A percentile compares a stretch with the other conserved stretches of the same genome.
These are phyloP conservation scores for Ibycter americanus DNA, from an alignment of 2,797 vertebrate species.

Conservation along the genomic window DNA sequence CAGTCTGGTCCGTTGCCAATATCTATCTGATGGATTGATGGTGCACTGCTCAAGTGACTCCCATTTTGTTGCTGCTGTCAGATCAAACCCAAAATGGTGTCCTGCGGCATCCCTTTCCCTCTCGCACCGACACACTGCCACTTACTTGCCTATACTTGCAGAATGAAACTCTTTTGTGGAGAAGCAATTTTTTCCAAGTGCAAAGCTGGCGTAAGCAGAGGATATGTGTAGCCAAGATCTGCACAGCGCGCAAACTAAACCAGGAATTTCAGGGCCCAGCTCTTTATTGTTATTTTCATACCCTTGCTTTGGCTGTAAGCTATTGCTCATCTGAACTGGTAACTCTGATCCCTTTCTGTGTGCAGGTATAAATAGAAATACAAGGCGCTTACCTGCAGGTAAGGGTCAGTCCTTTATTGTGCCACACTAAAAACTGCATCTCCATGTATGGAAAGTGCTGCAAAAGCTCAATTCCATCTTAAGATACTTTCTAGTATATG, in stretches of 20 bases:
- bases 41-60: background rate
- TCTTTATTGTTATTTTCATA: background rate
- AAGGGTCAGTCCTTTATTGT: background rate
- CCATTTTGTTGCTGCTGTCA: background rate
- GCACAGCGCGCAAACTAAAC: background rate
- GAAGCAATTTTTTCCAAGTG: background rate
- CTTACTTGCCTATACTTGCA: background rate
- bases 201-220: background rate
- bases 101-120: background rate
- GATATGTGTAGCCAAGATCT: background rate
- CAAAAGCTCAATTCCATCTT: background rate
- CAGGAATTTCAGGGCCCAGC: background rate
- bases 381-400: background rate
- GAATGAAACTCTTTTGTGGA: background rate
- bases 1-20: background rate
- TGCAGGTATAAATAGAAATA: background rate
- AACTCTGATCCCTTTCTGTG: background rate
- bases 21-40: background rate
- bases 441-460: background rate
- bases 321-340: background rate
- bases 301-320: background rate
- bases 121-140: background rate
- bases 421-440: background rate
- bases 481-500: background rate
- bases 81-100: background rate